Evolutionary conservation across 2,113 vertebrate species (phyloP), one percentile per base, ranked within the genome.

Genomic region (Pelodiscus sinensis): DNA sequence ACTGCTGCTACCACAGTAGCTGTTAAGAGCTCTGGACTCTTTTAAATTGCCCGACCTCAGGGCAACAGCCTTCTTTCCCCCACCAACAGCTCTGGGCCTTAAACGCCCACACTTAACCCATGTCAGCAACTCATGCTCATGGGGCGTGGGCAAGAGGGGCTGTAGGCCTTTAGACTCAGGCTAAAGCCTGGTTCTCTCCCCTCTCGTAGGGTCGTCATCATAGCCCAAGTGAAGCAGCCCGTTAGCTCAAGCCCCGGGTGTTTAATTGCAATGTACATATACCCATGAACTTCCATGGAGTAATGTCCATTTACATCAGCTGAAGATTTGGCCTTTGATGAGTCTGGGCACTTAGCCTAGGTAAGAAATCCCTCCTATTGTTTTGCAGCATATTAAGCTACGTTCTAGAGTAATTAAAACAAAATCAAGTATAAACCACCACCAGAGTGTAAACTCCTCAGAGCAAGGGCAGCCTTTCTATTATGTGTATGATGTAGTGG

Each of bases 291-390:
- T 73, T 2, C 58, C 1, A 12, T 81, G 58, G 58, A 60, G 58
- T 27, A 27, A 27, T 35, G 58, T 73, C 51, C 57, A 68, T 16
- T 57, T 60, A 50, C 14, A 8, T 55, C 2, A 51, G 80, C 31
- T 1, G 0, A 5, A 35, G 35, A 22, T 68, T 77, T 91, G 77
- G 22, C 73, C 80, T 24, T 78, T 52, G 87, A 31, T 83, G 84
- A 88, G n/a, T 12, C 19, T 79, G 73, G 31, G 52, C 5, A 15
- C 79, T 38, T 2, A 0, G 0, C 51, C 73, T 62, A 2, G 51
- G 60, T 85, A 2, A 77, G 73, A 92, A 81, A 9, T 83, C 79
- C 29, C 8, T 44, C 13, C 58, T 60, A 68, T 27, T 13, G 65
- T 82, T 55, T 68, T 86, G 24, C 60, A 29, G 1, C 0, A 2